Conservation (phyloP, 2,797 vertebrate species). For the Cygnus olor region DNA sequence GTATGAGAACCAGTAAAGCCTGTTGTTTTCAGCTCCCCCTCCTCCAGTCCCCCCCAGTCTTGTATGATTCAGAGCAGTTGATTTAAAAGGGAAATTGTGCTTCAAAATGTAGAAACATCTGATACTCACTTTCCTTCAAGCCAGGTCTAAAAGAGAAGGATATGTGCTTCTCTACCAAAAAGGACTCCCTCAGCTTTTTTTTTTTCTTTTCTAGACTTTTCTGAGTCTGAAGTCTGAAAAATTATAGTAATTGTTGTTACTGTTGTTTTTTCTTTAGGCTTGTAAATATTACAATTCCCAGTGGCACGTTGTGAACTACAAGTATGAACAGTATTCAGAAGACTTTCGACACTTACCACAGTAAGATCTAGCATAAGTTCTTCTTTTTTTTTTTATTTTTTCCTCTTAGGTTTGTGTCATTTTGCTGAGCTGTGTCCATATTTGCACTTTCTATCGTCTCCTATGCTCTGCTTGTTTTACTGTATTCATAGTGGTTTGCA, state of each 20-base stretch:
- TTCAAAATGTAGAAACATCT: not conserved
- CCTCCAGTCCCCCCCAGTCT: not conserved
- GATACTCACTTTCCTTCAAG: not conserved
- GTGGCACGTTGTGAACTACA: conserved; percentile 93
- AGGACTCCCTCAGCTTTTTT: not conserved
- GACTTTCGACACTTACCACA: conserved; percentile 92
- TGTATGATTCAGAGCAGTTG: not conserved
- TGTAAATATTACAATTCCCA: conserved; percentile 96
- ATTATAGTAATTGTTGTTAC: conserved; percentile 22
- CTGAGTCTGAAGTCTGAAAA: not conserved
- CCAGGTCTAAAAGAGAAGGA: not conserved
- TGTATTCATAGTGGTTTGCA: not conserved
- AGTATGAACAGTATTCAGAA: conserved; percentile 93
- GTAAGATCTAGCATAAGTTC: conserved; percentile 78
- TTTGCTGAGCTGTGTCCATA: conserved; percentile 16
- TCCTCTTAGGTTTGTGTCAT: not conserved
- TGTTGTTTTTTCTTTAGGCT: conserved; percentile 82
- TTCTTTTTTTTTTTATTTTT: not conserved
- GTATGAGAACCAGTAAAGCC: not conserved
- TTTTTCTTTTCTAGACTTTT: not conserved
- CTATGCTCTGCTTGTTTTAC: not conserved
- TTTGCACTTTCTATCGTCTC: conserved; percentile 42
- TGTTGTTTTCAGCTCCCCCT: not conserved
- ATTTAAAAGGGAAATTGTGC: conserved; percentile 12
- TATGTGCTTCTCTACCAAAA: not conserved